Evolutionary conservation across 2,888 invertebrate genomes (phyloP), one percentile per base, ranked within the genome.

Genomic region (Spodoptera picta): DNA sequence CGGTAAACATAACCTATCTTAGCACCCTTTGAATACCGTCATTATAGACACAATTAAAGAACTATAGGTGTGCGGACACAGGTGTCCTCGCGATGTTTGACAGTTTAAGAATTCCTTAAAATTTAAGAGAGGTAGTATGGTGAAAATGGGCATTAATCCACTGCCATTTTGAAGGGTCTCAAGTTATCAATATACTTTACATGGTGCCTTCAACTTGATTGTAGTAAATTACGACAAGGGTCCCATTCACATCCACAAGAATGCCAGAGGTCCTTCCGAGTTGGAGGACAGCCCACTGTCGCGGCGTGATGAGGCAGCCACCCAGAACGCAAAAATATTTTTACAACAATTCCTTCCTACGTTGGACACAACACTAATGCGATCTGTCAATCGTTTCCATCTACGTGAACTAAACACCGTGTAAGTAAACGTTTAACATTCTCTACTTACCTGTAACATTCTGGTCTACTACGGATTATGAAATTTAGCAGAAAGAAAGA

Each of bases 181-280:
- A 19, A 19, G 19, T 23, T 43, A 27, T 27, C 27, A 27, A 27
- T 27, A 27, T 27, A 0, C 3, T 27, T 27, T 27, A 27, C 27
- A 27, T 27, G 27, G 27, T 27, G 3, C 2, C 27, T 3, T 46
- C 19, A 9, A 36, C 9, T 11, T 10, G 3, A 44, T 19, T 36
- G 1, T 14, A 62, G 64, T 62, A 46, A 36, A 55, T 24, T 45
- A 55, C 23, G 55, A 65, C 2, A 23, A 27, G 54, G 64, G 64
- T 14, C 23, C 42, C 10, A 42, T 65, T 23, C 55, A 65, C 44
- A 46, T 62, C 27, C 63, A 65, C 27, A 55, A 14, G 36, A 65
- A 46, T 31, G 12, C 50, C 5, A 50, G 42, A 42, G 45, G 6
- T 6, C 42, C 19, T 10, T 49, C 12, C 6, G 41, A 5, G 0